phyloP scores from a whole-genome alignment of 2,797 vertebrate genomes.

The Onychomys arenicola region DNA sequence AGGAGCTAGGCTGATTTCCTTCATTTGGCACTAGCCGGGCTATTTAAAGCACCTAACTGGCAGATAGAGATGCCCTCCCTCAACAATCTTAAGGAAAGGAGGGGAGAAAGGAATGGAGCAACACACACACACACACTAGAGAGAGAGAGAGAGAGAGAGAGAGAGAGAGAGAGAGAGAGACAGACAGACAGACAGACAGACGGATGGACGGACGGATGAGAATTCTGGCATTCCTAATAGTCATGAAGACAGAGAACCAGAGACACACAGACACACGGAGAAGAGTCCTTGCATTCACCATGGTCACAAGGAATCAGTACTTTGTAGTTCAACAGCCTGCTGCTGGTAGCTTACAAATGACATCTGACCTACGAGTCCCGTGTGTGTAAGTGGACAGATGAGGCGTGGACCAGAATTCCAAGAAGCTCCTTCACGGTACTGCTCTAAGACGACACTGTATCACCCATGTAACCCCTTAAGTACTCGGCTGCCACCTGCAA shows the following conservation, averaged over 20 bases:
- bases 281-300: constrained; percentile 30
- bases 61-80: constrained; percentile 62
- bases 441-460: constrained; percentile 83
- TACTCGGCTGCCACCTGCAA: constrained; percentile 60
- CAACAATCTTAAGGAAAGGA: constrained; percentile 53
- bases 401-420: constrained; percentile 81
- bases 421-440: constrained; percentile 79
- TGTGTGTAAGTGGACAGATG: constrained; percentile 76
- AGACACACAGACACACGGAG: background rate
- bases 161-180: no score
- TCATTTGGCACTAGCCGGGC: constrained; percentile 61
- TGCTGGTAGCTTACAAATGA: constrained; percentile 80
- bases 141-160: constrained; percentile 28
- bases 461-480: constrained; percentile 83
- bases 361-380: constrained; percentile 74
- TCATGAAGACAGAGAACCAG: constrained; percentile 58
- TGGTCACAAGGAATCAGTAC: constrained; percentile 78
- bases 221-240: constrained; percentile 61
- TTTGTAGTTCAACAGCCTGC: constrained; percentile 80
- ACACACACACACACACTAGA: background rate
- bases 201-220: constrained; percentile 37
- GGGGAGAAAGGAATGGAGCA: constrained; percentile 53
- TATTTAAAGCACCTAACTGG: constrained; percentile 77
- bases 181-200: background rate
- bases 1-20: constrained; percentile 66